A percentile compares a stretch with the other conserved stretches of the same genome.
Evolutionary conservation across 2,797 vertebrate genomes (phyloP).

Genomic region (Alca torda): DNA sequence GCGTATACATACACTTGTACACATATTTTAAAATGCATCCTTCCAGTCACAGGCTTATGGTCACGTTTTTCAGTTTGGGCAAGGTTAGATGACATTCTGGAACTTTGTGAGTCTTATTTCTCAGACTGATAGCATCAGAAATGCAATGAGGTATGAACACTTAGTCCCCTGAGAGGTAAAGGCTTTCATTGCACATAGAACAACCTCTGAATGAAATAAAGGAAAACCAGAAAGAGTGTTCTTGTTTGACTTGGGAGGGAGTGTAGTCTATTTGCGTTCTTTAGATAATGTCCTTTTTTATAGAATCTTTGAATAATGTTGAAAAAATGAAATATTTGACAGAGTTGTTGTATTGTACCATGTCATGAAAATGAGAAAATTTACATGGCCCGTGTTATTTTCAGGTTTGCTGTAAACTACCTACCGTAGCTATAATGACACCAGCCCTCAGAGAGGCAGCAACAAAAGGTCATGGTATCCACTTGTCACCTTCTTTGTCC

Average conservation of each 20-base stretch:
- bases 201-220: background rate
- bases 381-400: slow-evolving; percentile 68
- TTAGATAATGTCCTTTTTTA: background rate
- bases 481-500: slow-evolving; percentile 81
- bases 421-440: slow-evolving; percentile 83
- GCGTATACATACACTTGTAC: accelerated
- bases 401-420: slow-evolving; percentile 76
- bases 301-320: background rate
- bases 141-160: background rate
- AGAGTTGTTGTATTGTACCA: background rate
- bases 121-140: slow-evolving; percentile 36
- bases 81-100: background rate
- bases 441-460: slow-evolving; percentile 86
- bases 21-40: background rate
- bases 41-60: background rate
- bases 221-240: background rate
- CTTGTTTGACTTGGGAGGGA: background rate
- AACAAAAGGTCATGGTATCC: slow-evolving; percentile 83
- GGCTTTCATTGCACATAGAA: background rate
- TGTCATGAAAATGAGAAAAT: slow-evolving; percentile 49
- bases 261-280: background rate
- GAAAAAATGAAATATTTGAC: background rate
- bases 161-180: background rate
- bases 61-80: background rate
- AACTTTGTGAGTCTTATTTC: slow-evolving; percentile 9